Percentiles rank a stretch among this genome's conserved stretches.
These are phyloP conservation scores for Geodia barretti DNA, from an alignment of 37 sponge, comb jelly and placozoan genomes.

Conservation along the genomic window DNA sequence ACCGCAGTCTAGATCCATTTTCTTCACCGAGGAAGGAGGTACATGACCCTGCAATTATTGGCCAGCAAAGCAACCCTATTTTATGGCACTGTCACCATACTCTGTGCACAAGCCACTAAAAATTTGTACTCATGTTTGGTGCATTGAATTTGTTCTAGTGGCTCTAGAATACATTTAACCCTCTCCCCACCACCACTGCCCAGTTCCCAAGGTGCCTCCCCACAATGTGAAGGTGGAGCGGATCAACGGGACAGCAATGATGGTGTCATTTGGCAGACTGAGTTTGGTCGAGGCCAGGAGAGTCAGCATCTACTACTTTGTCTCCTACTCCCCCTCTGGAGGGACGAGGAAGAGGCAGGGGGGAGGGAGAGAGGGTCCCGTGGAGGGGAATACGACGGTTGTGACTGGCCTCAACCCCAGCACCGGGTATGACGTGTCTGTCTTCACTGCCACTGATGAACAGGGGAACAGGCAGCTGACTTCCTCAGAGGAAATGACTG, in stretches of 20 bases:
- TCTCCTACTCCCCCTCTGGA: not conserved
- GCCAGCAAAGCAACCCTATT: not conserved
- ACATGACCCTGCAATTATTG: not conserved
- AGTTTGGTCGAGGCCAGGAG: slow-evolving; percentile 36
- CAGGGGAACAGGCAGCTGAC: not conserved
- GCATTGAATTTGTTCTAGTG: too few species aligned
- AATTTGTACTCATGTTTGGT: too few species aligned
- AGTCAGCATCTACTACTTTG: slow-evolving; percentile 4
- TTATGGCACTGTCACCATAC: not conserved
- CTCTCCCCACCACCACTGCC: not conserved
- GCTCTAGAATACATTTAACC: too few species aligned
- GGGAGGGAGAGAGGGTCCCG: not conserved
- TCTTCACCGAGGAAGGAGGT: slow-evolving; percentile 28
- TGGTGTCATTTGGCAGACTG: slow-evolving; percentile 20
- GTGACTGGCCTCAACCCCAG: slow-evolving; percentile 16
- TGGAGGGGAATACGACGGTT: not conserved
- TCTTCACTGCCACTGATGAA: not conserved
- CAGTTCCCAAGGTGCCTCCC: slow-evolving; percentile 12
- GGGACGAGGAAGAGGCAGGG: slow-evolving; percentile 22
- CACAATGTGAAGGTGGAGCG: slow-evolving; percentile 9
- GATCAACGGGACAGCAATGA: slow-evolving; percentile 9
- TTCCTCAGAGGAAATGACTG: too few species aligned
- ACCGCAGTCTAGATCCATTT: not conserved
- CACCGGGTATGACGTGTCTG: slow-evolving; percentile 10
- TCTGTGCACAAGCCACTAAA: not conserved